Evolutionary conservation across 2,888 invertebrate species (phyloP), one percentile per base, ranked within the genome.

Genomic region (Furcula furcula): DNA sequence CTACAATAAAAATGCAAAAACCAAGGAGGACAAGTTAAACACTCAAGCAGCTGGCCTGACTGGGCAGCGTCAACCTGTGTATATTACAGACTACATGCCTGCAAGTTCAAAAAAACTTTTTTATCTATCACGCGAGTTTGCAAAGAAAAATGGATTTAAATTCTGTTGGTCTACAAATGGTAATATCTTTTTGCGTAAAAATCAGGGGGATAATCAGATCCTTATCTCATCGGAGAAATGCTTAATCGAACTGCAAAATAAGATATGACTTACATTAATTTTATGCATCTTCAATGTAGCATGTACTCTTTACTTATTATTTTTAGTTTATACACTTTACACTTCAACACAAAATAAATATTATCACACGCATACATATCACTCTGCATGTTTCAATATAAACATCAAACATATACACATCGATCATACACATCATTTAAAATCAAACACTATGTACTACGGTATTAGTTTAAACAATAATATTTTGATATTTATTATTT

Each of bases 81-180:
- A 21, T 21, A n/a, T 21, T 7, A 9, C 21, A 3, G 21, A 21
- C 2, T 21, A 21, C 9, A n/a, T 21, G 7, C 21, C 21, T 21
- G n/a, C 4, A n/a, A n/a, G 5, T 21, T 5, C 21, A 5, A 21
- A n/a, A 9, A 21, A 9, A 21, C 7, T 21, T 3, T 21, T 21
- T n/a, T 21, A 21, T 21, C 21, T 5, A 9, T 4, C 21, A 3
- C 21, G 21, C 2, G 9, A 21, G 3, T 21, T n/a, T n/a, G 21
- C 21, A 3, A 21, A 21, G 9, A 9, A 21, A 7, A 5, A 21
- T 9, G 7, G 7, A 3, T 21, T n/a, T 21, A 21, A 21, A n/a
- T 21, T 21, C 42, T 34, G 20, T 30, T 21, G 10, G 36, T 3
- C 7, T n/a, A 6, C 21, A 3, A 21, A 21, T 9, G 21, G 21